Conservation (phyloP, 2,113 vertebrate species). For the Malurus cyaneus region DNA sequence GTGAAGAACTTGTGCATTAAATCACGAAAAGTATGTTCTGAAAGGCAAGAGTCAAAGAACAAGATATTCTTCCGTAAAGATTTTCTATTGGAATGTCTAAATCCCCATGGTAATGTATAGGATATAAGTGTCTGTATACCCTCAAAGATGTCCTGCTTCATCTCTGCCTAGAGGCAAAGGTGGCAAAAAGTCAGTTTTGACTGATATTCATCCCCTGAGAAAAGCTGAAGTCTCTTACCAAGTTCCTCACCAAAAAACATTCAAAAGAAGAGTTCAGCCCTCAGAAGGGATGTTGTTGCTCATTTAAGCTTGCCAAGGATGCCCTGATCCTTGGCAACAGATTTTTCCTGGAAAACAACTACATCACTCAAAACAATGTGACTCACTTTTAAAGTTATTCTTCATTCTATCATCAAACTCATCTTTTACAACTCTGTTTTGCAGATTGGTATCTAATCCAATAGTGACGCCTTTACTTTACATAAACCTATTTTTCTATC, state of each 20-base stretch:
- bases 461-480: neutral
- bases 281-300: neutral
- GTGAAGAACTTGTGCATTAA: neutral
- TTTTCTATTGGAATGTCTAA: neutral
- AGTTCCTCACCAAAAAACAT: neutral
- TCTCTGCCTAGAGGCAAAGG: neutral
- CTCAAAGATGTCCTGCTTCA: neutral
- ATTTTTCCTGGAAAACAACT: conserved; percentile 25
- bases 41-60: neutral
- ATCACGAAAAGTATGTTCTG: neutral
- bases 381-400: neutral
- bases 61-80: neutral
- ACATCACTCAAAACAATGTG: neutral
- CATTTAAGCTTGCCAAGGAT: neutral
- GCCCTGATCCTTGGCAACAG: neutral
- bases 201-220: neutral
- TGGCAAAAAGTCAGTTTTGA: neutral
- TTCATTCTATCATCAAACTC: neutral
- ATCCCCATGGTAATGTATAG: neutral
- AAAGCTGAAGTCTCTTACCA: neutral
- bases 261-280: neutral
- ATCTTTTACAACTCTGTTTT: neutral
- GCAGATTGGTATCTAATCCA: neutral
- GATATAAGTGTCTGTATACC: neutral
- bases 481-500: neutral